These are phyloP conservation scores for Anthoscopus minutus DNA, from an alignment of 2,113 vertebrate genomes.

Conservation along the genomic window DNA sequence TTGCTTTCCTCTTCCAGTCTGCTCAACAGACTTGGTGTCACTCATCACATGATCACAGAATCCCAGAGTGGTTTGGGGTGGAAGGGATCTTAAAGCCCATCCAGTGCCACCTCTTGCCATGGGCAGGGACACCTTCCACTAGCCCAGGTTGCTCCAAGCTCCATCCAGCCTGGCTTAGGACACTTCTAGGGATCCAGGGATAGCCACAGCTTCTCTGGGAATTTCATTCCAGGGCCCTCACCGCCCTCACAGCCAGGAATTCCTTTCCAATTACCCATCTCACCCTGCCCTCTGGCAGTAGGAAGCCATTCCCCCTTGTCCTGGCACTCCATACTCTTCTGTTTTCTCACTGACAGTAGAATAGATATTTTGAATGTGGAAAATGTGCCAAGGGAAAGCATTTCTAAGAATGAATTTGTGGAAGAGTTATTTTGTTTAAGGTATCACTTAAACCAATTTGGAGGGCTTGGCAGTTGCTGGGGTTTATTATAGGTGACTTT, in stretches of 20 bases:
- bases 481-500: neutral
- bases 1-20: neutral
- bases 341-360: neutral
- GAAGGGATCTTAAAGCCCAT: neutral
- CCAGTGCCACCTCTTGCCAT: neutral
- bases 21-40: neutral
- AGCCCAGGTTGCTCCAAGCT: neutral
- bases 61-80: neutral
- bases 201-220: neutral
- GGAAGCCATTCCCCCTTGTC: neutral
- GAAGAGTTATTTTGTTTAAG: neutral
- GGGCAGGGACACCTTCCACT: neutral
- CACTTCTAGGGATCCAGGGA: neutral
- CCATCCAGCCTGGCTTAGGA: fast-evolving
- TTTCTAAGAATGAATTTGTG: neutral
- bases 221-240: neutral
- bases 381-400: neutral
- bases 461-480: neutral
- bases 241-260: neutral
- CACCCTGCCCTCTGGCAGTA: neutral
- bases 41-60: neutral
- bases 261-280: neutral
- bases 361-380: neutral
- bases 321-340: neutral
- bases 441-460: neutral